Percentiles rank a stretch among this genome's conserved stretches.
Evolutionary conservation across 2,888 invertebrate species (phyloP).

Genomic region (Pollenia labialis): DNA sequence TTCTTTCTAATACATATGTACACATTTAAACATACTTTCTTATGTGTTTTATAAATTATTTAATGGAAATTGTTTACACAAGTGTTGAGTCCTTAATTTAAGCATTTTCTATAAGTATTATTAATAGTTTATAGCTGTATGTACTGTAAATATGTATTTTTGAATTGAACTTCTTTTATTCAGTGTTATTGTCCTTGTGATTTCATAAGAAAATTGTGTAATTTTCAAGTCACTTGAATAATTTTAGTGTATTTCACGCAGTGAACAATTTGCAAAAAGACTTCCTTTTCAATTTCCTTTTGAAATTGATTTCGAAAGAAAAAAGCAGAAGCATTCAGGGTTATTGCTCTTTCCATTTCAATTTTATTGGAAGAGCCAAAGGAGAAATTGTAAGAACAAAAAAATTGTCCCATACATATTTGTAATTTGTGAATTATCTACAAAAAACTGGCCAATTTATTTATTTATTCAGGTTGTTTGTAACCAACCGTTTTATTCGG

Average conservation of each 20-base stretch:
- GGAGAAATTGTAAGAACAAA: not conserved
- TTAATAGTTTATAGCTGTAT: not conserved
- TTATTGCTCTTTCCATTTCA: slow-evolving; percentile 12
- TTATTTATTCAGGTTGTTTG: slow-evolving; percentile 2
- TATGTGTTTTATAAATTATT: not conserved
- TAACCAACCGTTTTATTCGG: not conserved
- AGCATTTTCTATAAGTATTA: slow-evolving; percentile 7
- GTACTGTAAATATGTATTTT: not conserved
- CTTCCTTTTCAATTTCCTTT: slow-evolving; percentile 69
- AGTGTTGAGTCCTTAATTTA: slow-evolving; percentile 8
- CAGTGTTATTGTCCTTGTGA: not conserved
- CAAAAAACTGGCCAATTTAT: not conserved
- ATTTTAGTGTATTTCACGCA: not conserved
- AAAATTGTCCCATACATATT: not conserved
- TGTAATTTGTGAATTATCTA: not conserved
- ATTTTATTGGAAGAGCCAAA: slow-evolving; percentile 29
- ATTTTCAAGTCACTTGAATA: slow-evolving; percentile 2
- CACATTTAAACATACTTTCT: no score
- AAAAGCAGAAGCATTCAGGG: not conserved
- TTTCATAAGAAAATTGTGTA: not conserved
- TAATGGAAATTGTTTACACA: slow-evolving; percentile 12
- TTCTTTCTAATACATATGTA: no score
- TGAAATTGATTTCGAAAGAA: slow-evolving; percentile 50
- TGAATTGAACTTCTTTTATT: not conserved
- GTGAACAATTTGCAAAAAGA: slow-evolving; percentile 59